Conservation (phyloP, 1,140 invertebrate genomes). For the Pentalonia nigronervosa region DNA sequence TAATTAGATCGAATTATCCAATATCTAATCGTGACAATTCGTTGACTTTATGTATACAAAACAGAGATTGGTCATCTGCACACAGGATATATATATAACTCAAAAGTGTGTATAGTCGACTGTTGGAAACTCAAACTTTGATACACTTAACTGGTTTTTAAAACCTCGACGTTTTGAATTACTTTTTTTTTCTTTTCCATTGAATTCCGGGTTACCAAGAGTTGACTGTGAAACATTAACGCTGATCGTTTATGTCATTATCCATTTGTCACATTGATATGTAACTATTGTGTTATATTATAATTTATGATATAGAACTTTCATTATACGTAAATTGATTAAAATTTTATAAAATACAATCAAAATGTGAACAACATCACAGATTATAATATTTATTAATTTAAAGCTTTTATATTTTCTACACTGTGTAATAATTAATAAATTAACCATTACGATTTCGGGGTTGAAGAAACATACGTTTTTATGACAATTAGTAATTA, state of each 20-base stretch:
- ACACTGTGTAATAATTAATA: background rate
- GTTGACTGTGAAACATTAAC: background rate
- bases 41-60: background rate
- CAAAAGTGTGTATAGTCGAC: background rate
- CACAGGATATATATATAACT: background rate
- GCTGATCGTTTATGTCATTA: background rate
- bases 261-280: background rate
- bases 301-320: background rate
- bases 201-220: background rate
- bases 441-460: background rate
- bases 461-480: background rate
- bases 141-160: background rate
- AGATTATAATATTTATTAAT: background rate
- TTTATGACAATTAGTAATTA: background rate
- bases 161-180: background rate
- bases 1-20: background rate
- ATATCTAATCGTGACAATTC: background rate
- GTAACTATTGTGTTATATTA: background rate
- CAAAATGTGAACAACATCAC: background rate
- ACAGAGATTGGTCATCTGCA: background rate
- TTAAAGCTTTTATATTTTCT: constrained; percentile 1
- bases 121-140: background rate
- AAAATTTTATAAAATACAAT: background rate
- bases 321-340: background rate
- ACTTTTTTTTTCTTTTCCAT: background rate